Evolutionary conservation across 2,113 vertebrate genomes (phyloP).

Genomic region (Indri indri): DNA sequence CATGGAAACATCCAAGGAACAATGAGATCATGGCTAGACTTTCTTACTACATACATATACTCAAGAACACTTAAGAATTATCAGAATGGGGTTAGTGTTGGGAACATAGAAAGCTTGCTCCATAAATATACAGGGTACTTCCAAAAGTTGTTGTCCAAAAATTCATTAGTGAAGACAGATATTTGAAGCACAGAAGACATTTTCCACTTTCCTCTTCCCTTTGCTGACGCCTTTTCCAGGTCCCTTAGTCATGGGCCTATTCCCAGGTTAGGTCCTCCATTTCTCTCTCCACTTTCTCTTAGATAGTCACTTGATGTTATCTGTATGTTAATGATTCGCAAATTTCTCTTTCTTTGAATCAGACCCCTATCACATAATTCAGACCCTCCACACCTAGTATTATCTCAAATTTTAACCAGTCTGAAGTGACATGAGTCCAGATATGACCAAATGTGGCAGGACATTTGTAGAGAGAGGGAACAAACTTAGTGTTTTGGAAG

Average conservation of each 20-base stretch:
- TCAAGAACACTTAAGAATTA: neutral
- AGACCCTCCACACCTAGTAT: neutral
- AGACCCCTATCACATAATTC: neutral
- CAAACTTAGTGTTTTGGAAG: neutral
- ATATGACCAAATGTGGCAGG: neutral
- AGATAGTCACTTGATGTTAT: neutral
- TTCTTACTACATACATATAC: neutral
- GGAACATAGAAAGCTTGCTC: neutral
- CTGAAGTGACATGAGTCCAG: neutral
- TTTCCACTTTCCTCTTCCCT: neutral
- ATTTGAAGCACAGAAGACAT: neutral
- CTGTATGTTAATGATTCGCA: neutral
- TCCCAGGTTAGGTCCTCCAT: neutral
- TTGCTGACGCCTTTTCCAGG: neutral
- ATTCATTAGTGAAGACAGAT: neutral
- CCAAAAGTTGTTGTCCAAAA: neutral
- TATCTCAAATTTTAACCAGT: neutral
- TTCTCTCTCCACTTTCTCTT: neutral
- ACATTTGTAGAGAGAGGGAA: neutral
- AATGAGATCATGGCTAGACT: neutral
- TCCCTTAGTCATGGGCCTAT: neutral
- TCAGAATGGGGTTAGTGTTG: neutral
- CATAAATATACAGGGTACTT: neutral
- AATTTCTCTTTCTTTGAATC: neutral
- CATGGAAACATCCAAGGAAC: neutral